Conservation (phyloP, 2,113 vertebrate genomes). For the Vulpes vulpes region DNA sequence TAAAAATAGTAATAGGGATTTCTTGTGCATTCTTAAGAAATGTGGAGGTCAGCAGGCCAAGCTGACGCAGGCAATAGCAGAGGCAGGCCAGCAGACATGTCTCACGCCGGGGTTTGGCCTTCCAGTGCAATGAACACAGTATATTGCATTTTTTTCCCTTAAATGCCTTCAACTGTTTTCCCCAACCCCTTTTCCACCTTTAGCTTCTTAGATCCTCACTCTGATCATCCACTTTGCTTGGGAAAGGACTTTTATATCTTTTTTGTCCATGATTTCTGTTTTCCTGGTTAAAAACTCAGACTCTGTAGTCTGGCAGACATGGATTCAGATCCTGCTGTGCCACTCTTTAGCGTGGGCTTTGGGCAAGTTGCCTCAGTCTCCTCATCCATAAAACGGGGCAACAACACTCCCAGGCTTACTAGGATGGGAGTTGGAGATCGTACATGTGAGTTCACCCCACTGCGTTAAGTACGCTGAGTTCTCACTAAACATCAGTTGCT, state of each 20-base stretch:
- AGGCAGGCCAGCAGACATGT: no score
- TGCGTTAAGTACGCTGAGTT: neutral
- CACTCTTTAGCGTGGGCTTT: neutral
- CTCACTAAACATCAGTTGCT: neutral
- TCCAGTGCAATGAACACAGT: neutral
- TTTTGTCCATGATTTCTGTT: neutral
- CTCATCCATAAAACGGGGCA: neutral
- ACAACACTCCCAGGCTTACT: neutral
- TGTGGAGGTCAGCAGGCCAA: neutral
- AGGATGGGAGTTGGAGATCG: neutral
- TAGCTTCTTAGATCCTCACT: neutral
- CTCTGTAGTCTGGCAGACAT: neutral
- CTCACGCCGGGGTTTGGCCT: rapidly evolving
- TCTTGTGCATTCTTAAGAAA: neutral
- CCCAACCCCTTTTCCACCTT: neutral
- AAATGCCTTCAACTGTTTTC: neutral
- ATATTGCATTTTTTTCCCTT: no score
- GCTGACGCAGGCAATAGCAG: no score
- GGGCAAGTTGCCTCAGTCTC: neutral
- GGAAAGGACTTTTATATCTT: neutral
- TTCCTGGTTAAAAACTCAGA: neutral
- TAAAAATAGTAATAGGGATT: neutral
- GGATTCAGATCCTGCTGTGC: neutral
- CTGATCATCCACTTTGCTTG: neutral
- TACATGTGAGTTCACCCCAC: neutral